phyloP scores from a whole-genome alignment of 2,797 vertebrate genomes.

The Schizothorax lantsangensis region DNA sequence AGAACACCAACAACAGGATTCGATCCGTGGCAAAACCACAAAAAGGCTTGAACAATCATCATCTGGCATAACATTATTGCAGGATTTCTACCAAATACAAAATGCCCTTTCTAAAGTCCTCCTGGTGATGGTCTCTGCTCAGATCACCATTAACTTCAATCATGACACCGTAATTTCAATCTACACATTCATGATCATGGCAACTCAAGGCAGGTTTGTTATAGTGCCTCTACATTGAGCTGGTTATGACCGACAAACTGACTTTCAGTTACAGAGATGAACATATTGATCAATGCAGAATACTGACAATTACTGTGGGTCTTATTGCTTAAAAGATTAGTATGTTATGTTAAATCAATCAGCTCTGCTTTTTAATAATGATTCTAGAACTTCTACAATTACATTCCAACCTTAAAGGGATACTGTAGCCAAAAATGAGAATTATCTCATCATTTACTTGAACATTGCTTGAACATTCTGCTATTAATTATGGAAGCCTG shows the following conservation, averaged over 20 bases:
- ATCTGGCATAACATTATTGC: conserved; percentile 52
- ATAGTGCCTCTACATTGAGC: conserved; percentile 43
- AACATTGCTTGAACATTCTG: not conserved
- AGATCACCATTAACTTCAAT: conserved; percentile 67
- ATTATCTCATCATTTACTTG: not conserved
- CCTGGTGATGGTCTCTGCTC: conserved; percentile 62
- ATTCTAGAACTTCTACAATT: conserved; percentile 1
- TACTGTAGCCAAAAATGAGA: not conserved
- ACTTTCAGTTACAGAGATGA: not conserved
- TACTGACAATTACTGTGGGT: not conserved
- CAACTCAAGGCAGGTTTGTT: conserved; percentile 57
- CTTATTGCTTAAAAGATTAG: not conserved
- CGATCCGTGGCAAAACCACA: conserved; percentile 7
- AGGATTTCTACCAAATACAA: conserved; percentile 32
- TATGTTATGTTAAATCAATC: not conserved
- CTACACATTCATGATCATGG: conserved; percentile 65
- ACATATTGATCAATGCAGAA: not conserved
- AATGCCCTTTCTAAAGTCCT: conserved; percentile 26
- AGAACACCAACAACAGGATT: conserved; percentile 11
- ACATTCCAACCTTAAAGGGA: not conserved
- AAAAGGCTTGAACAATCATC: conserved; percentile 14
- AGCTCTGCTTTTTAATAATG: not conserved
- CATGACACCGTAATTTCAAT: conserved; percentile 46
- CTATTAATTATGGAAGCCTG: not conserved
- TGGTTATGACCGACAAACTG: conserved; percentile 2